A percentile compares a stretch with the other conserved stretches of the same genome.
Evolutionary conservation across 1,140 invertebrate genomes (phyloP).

Genomic region (Homarus americanus): DNA sequence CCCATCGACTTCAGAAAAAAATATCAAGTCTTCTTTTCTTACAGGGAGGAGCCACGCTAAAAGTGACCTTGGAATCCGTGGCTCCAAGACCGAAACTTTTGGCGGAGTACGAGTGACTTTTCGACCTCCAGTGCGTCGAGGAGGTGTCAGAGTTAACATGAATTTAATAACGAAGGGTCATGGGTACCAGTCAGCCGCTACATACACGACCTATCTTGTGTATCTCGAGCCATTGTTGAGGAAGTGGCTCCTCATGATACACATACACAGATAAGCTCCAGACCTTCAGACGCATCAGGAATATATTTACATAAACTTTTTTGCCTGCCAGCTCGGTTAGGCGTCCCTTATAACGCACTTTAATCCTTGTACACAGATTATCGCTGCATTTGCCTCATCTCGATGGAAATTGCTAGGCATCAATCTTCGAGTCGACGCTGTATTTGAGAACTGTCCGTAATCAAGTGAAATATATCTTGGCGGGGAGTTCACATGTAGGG

Average conservation of each 20-base stretch:
- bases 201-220: background rate
- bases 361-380: background rate
- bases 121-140: background rate
- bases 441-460: conserved; percentile 18
- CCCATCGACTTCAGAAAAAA: background rate
- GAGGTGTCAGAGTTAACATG: conserved; percentile 17
- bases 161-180: conserved; percentile 26
- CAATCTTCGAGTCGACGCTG: background rate
- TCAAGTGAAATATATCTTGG: conserved; percentile 9
- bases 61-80: background rate
- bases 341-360: background rate
- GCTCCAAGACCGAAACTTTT: background rate
- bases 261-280: background rate
- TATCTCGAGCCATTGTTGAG: conserved; percentile 6
- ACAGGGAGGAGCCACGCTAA: background rate
- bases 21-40: background rate
- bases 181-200: background rate
- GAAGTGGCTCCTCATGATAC: background rate
- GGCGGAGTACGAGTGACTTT: background rate
- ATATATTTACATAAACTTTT: background rate
- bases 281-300: background rate
- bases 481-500: background rate
- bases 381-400: background rate
- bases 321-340: background rate
- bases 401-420: conserved; percentile 2